phyloP scores from a whole-genome alignment of 2,113 vertebrate genomes.

The Dicrurus megarhynchus region DNA sequence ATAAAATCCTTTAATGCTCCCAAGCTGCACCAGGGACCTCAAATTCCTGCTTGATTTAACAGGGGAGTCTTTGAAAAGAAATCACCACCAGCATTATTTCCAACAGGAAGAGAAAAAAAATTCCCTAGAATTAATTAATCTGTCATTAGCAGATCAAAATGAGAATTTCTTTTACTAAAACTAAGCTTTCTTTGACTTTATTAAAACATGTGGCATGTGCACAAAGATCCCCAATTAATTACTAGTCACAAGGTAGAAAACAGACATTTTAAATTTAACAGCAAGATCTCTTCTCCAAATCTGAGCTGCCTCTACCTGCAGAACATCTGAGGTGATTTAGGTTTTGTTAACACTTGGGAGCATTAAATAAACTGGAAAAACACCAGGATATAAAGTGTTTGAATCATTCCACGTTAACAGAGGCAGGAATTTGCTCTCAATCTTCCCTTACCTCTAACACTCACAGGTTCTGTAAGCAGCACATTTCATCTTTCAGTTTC shows the following conservation, averaged over 20 bases:
- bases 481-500: not conserved
- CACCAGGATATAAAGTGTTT: not conserved
- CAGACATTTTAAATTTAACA: not conserved
- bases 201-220: not conserved
- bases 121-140: not conserved
- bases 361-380: not conserved
- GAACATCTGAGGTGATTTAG: not conserved
- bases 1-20: not conserved
- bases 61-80: not conserved
- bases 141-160: not conserved
- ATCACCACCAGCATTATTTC: not conserved
- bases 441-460: not conserved
- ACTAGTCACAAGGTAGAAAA: not conserved
- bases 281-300: not conserved
- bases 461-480: not conserved
- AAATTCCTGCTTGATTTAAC: not conserved
- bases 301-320: not conserved
- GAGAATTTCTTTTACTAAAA: not conserved
- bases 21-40: not conserved
- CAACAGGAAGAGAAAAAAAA: not conserved
- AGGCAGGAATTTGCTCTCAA: not conserved
- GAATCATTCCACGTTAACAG: not conserved
- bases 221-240: not conserved
- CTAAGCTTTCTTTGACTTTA: not conserved
- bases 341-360: not conserved